Evolutionary conservation across 2,888 invertebrate species (phyloP).

Genomic region (Limnephilus rhombicus): DNA sequence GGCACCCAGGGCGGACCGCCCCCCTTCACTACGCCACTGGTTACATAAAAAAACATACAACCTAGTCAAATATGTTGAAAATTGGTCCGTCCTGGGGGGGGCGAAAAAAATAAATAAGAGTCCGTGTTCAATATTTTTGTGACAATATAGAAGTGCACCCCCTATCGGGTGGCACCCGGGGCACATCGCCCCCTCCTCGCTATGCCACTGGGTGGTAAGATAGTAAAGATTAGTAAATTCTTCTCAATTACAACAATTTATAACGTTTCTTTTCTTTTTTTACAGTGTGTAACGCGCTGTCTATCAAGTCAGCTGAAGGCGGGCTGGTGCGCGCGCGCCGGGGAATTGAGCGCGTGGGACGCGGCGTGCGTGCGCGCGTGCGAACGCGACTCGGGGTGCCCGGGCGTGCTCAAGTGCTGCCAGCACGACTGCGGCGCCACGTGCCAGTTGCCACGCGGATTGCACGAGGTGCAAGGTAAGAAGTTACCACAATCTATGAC

Average conservation of each 20-base stretch:
- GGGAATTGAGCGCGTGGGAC: conserved; percentile 76
- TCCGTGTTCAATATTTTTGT: too few relatives aligned
- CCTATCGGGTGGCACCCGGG: too few relatives aligned
- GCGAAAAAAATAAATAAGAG: too few relatives aligned
- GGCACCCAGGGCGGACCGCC: too few relatives aligned
- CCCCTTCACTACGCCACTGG: too few relatives aligned
- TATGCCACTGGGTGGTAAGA: too few relatives aligned
- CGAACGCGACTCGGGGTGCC: conserved; percentile 82
- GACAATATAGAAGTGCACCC: too few relatives aligned
- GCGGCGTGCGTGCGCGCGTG: conserved; percentile 81
- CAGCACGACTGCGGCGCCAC: conserved; percentile 82
- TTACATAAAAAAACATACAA: too few relatives aligned
- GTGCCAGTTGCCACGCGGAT: conserved; percentile 81
- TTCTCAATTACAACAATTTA: neutral
- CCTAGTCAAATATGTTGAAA: too few relatives aligned
- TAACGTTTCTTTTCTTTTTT: neutral
- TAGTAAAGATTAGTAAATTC: neutral
- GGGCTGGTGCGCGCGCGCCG: conserved; percentile 72
- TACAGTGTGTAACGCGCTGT: conserved; percentile 80
- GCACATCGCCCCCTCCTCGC: too few relatives aligned
- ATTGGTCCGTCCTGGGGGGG: too few relatives aligned
- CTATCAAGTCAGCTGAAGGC: conserved; percentile 72
- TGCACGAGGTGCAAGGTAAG: conserved; percentile 79
- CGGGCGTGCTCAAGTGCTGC: conserved; percentile 84
- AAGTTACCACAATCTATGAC: neutral